A percentile compares a stretch with the other conserved stretches of the same genome.
phyloP scores from a whole-genome alignment of 2,113 vertebrate species.

The Struthio camelus region DNA sequence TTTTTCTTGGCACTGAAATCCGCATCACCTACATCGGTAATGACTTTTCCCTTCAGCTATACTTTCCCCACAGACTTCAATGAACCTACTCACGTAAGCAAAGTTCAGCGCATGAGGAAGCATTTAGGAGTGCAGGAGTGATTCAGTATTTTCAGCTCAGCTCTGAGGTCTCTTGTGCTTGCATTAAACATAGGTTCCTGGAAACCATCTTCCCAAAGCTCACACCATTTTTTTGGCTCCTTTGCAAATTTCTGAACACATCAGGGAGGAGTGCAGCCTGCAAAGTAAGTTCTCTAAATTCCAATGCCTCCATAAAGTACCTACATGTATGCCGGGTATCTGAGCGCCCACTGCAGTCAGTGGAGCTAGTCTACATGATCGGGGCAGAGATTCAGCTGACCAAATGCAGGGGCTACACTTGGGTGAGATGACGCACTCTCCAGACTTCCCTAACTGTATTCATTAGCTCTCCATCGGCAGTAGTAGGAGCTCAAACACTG shows the following conservation, averaged over 20 bases:
- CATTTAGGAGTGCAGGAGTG: neutral
- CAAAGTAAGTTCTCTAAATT: neutral
- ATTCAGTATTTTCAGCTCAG: neutral
- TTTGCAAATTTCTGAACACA: neutral
- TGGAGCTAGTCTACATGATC: neutral
- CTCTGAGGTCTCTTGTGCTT: neutral
- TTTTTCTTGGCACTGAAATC: neutral
- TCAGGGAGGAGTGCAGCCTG: neutral
- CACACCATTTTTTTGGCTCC: rapidly evolving
- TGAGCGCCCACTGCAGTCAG: neutral
- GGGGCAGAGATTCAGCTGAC: neutral
- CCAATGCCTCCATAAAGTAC: neutral
- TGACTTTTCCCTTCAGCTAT: neutral
- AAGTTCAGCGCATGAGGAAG: neutral
- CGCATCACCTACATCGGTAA: neutral
- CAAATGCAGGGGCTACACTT: neutral
- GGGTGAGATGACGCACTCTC: too few relatives aligned
- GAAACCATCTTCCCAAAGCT: neutral
- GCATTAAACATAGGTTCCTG: neutral
- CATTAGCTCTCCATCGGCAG: too few relatives aligned
- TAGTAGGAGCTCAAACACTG: too few relatives aligned
- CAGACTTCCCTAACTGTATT: too few relatives aligned
- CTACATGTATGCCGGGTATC: rapidly evolving
- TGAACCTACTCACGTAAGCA: neutral
- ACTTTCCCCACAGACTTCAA: neutral